phyloP scores from a whole-genome alignment of 2,113 vertebrate species.

The Terrapene triunguis region DNA sequence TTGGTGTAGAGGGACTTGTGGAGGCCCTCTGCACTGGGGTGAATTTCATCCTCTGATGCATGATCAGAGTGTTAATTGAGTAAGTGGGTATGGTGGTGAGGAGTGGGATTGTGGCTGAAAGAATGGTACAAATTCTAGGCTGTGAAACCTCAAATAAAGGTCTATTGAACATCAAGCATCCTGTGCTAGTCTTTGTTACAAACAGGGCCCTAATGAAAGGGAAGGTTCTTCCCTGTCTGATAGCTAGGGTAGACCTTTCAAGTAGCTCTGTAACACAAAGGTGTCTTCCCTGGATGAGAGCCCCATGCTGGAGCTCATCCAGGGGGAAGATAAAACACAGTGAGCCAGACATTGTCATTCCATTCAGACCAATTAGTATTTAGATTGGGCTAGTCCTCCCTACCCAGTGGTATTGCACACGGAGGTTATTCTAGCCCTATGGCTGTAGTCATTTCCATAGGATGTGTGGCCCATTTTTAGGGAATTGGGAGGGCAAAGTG shows the following conservation, averaged over 20 bases:
- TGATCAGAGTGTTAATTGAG: not conserved
- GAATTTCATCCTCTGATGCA: not conserved
- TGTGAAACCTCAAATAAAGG: not conserved
- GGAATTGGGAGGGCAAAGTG: not conserved
- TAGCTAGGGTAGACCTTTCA: not conserved
- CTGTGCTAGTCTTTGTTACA: not conserved
- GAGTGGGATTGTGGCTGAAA: not conserved
- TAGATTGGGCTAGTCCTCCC: not conserved
- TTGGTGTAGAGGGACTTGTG: not conserved
- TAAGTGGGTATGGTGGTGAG: not conserved
- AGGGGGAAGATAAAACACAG: not conserved
- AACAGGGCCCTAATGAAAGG: not conserved
- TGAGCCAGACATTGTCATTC: not conserved
- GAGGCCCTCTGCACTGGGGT: not conserved
- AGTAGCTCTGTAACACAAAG: not conserved
- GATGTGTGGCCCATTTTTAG: not conserved
- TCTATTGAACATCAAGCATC: not conserved
- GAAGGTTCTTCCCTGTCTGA: fast-evolving
- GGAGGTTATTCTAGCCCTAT: not conserved
- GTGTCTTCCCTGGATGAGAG: not conserved
- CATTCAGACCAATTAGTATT: not conserved
- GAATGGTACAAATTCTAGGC: not conserved
- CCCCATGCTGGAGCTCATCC: fast-evolving
- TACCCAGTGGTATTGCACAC: fast-evolving
- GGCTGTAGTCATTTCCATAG: not conserved